Evolutionary conservation across 92 coral and sea anemone species (phyloP).

Genomic region (Bergia sp.): DNA sequence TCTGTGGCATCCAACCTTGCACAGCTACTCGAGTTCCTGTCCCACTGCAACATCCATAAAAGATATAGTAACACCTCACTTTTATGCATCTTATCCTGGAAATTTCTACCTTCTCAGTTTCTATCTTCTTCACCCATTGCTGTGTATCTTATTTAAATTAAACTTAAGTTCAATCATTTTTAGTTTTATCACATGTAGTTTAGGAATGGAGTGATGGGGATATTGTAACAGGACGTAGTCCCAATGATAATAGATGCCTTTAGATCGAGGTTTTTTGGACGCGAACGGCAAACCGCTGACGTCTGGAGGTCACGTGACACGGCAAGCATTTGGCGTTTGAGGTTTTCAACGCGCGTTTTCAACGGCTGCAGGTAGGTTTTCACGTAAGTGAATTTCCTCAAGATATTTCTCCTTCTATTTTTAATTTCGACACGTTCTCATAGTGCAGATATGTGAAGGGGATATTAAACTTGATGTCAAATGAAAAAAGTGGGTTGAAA

Average conservation of each 20-base stretch:
- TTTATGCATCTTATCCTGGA: too few relatives aligned
- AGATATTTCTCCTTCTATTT: constrained; percentile 31
- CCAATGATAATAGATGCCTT: constrained; percentile 62
- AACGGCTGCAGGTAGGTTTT: constrained; percentile 49
- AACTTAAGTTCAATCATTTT: too few relatives aligned
- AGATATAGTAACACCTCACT: too few relatives aligned
- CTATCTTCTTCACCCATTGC: too few relatives aligned
- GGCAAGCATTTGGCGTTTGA: constrained; percentile 38
- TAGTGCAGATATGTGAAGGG: constrained; percentile 17
- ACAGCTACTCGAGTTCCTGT: too few relatives aligned
- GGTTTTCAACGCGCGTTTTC: constrained; percentile 51
- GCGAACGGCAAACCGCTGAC: constrained; percentile 45
- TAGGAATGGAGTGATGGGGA: too few relatives aligned
- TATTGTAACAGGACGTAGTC: too few relatives aligned
- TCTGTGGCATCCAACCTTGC: too few relatives aligned
- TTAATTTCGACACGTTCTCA: constrained; percentile 37
- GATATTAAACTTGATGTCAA: constrained; percentile 12
- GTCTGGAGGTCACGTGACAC: constrained; percentile 51
- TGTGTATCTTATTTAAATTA: too few relatives aligned
- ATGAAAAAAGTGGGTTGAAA: constrained; percentile 4
- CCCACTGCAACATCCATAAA: too few relatives aligned
- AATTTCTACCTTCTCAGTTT: too few relatives aligned
- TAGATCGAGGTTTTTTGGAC: constrained; percentile 44
- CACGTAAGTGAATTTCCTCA: constrained; percentile 49
- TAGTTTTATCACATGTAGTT: too few relatives aligned